A percentile compares a stretch with the other conserved stretches of the same genome.
phyloP scores from a whole-genome alignment of 2,797 vertebrate genomes.

The Pangasius krempfi region DNA sequence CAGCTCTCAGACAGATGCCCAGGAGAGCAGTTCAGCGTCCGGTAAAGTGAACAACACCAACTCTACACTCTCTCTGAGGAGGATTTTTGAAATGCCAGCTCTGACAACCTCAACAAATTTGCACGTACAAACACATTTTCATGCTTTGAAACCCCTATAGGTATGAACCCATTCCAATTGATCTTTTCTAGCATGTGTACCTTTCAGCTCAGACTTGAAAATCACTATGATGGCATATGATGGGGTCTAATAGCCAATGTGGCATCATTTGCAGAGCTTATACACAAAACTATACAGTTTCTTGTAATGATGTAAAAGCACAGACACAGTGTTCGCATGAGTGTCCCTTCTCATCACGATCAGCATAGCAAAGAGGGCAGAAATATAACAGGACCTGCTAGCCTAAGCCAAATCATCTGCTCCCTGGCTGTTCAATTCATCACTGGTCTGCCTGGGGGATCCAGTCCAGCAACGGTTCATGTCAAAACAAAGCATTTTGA shows the following conservation, averaged over 20 bases:
- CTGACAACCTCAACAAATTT: slow-evolving; percentile 57
- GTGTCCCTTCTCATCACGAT: slow-evolving; percentile 44
- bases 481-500: slow-evolving; percentile 55
- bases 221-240: slow-evolving; percentile 40
- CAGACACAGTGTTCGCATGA: background rate
- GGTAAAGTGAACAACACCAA: slow-evolving; percentile 5
- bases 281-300: background rate
- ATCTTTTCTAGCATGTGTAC: slow-evolving; percentile 37
- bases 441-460: slow-evolving; percentile 54
- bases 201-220: slow-evolving; percentile 38
- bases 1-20: slow-evolving; percentile 42
- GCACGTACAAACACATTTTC: slow-evolving; percentile 54
- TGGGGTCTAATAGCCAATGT: slow-evolving; percentile 26
- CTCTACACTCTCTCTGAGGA: slow-evolving; percentile 33
- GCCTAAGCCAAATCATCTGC: slow-evolving; percentile 53
- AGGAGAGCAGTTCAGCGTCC: slow-evolving; percentile 23
- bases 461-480: slow-evolving; percentile 50
- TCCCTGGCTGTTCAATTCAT: slow-evolving; percentile 55
- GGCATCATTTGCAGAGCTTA: slow-evolving; percentile 27
- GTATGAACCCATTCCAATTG: slow-evolving; percentile 51
- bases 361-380: slow-evolving; percentile 40
- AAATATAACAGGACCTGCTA: slow-evolving; percentile 41
- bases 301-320: slow-evolving; percentile 11
- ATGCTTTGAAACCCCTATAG: slow-evolving; percentile 50
- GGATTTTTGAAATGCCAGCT: slow-evolving; percentile 56